Percentiles rank a stretch among this genome's conserved stretches.
Conservation (phyloP, 2,113 vertebrate species). For the Jaculus jaculus region DNA sequence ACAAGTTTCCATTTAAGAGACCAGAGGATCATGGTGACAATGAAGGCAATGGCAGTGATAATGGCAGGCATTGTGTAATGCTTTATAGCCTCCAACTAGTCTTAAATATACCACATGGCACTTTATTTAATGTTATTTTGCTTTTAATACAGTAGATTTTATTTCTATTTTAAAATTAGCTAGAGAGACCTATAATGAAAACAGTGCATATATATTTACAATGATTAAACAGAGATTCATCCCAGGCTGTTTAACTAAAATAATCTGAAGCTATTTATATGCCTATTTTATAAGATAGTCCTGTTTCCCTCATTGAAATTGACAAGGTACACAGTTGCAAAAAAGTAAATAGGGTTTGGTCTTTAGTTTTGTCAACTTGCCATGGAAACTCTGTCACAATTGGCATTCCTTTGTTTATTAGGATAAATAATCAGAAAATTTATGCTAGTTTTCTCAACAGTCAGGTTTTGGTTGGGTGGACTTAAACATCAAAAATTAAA, state of each 20-base stretch:
- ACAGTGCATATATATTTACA: not conserved
- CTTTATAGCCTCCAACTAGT: accelerated
- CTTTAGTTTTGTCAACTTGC: not conserved
- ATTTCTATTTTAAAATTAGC: not conserved
- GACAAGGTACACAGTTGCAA: not conserved
- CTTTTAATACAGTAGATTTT: not conserved
- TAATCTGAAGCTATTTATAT: not conserved
- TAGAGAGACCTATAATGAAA: not conserved
- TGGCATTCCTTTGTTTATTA: not conserved
- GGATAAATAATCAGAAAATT: conserved; percentile 8
- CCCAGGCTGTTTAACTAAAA: not conserved
- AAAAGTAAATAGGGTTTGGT: not conserved
- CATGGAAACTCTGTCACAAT: not conserved
- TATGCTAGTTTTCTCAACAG: not conserved
- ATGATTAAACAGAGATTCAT: not conserved
- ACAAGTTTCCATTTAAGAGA: not conserved
- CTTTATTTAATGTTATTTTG: not conserved
- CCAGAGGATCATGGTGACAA: not conserved
- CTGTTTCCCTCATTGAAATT: not conserved
- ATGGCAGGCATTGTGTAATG: not conserved
- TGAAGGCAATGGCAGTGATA: accelerated
- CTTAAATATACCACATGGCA: not conserved
- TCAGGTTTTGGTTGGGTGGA: conserved; percentile 24
- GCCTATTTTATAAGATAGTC: not conserved
- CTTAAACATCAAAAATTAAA: conserved; percentile 21